Evolutionary conservation across 2,888 invertebrate species (phyloP).

Genomic region (Hecatera dysodea): DNA sequence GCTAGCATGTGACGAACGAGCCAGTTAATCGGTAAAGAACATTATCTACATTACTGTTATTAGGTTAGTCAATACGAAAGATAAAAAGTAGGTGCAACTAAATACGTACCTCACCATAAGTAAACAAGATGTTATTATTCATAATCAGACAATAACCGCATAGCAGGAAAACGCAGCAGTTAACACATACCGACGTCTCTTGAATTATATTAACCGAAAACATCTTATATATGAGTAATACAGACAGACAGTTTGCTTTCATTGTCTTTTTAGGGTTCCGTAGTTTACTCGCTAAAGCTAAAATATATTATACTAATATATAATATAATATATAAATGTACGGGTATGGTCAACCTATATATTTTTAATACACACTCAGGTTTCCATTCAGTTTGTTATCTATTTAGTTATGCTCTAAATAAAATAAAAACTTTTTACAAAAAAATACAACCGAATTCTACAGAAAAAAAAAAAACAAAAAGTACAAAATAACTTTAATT

Average conservation of each 20-base stretch:
- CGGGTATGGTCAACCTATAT: no score
- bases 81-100: conserved; percentile 5
- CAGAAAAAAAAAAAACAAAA: no score
- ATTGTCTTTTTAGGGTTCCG: conserved; percentile 23
- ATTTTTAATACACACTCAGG: no score
- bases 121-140: conserved; percentile 5
- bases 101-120: not conserved
- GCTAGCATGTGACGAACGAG: no score
- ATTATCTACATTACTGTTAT: not conserved
- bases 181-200: not conserved
- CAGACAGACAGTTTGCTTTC: conserved; percentile 6
- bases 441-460: no score
- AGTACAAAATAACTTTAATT: no score
- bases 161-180: conserved; percentile 42
- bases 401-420: no score
- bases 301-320: no score
- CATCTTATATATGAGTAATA: conserved; percentile 27
- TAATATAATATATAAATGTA: no score
- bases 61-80: not conserved
- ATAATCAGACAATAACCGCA: conserved; percentile 8
- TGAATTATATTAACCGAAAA: conserved; percentile 36
- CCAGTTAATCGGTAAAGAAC: not conserved
- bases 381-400: no score
- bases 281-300: no score
- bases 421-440: no score